Conservation (phyloP, 2,113 vertebrate species). For the Odontophorus gujanensis region DNA sequence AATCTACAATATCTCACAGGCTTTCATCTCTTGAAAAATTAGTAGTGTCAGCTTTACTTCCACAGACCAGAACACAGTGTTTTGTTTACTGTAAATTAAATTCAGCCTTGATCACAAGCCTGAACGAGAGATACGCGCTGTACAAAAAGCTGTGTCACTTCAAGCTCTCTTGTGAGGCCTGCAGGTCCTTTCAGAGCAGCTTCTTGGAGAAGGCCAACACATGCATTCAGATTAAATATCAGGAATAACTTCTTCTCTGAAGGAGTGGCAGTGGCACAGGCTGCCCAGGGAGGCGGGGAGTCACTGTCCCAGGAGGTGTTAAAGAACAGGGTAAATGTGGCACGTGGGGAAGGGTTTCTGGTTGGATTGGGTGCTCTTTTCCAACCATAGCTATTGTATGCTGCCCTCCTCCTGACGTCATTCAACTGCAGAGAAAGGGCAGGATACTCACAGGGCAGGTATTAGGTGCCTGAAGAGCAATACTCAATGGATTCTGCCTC, state of each 20-base stretch:
- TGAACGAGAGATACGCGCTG: fast-evolving
- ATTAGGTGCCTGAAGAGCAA: not conserved
- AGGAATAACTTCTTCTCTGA: too few species aligned
- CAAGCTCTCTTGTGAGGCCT: fast-evolving
- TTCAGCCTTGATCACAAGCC: not conserved
- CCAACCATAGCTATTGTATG: too few species aligned
- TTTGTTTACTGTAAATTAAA: not conserved
- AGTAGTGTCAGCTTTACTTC: not conserved
- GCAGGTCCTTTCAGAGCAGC: not conserved
- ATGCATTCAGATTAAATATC: too few species aligned
- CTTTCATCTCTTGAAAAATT: not conserved
- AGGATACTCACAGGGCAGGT: not conserved
- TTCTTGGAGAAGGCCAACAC: too few species aligned
- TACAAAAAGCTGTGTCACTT: fast-evolving
- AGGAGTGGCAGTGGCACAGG: too few species aligned
- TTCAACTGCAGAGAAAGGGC: not conserved
- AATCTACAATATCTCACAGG: not conserved
- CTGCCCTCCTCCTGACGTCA: not conserved
- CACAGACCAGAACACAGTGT: not conserved
- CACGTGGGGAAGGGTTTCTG: too few species aligned
- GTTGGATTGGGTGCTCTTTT: too few species aligned
- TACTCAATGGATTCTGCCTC: not conserved
- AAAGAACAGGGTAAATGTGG: too few species aligned
- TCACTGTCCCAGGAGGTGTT: too few species aligned
- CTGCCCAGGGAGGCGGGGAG: too few species aligned